These are phyloP conservation scores for Lutjanus argentimaculatus DNA, from an alignment of 2,797 vertebrate genomes.

Conservation along the genomic window DNA sequence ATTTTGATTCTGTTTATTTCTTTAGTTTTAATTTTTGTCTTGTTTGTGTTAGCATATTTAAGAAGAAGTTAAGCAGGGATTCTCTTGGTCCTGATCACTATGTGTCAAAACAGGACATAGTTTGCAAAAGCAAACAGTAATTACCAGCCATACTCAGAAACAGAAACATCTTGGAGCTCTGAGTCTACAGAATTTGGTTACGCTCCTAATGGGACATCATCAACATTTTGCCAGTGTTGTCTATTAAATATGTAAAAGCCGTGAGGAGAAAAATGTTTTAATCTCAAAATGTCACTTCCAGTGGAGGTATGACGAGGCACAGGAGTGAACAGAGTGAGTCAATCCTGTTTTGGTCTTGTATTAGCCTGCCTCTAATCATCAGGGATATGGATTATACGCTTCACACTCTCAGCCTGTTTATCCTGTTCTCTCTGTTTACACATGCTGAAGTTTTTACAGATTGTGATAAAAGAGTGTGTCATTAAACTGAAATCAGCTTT, in stretches of 20 bases:
- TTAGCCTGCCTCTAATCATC: slow-evolving; percentile 27
- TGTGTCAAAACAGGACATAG: slow-evolving; percentile 1
- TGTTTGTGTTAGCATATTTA: background rate
- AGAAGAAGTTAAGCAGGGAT: background rate
- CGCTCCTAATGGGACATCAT: slow-evolving; percentile 4
- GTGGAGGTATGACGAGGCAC: slow-evolving; percentile 5
- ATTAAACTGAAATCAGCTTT: background rate
- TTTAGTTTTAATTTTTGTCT: background rate
- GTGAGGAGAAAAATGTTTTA: slow-evolving; percentile 14
- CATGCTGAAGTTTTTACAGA: slow-evolving; percentile 27
- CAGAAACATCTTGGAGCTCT: background rate
- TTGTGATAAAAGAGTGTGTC: slow-evolving; percentile 4
- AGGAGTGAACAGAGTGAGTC: slow-evolving; percentile 27
- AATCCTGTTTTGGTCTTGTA: slow-evolving; percentile 20
- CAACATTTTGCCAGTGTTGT: slow-evolving; percentile 1
- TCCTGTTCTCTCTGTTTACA: slow-evolving; percentile 24
- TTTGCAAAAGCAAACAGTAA: background rate
- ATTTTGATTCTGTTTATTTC: background rate
- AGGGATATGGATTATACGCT: slow-evolving; percentile 41
- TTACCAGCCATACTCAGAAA: background rate
- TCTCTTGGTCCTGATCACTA: background rate
- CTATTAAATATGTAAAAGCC: slow-evolving; percentile 26
- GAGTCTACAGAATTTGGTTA: background rate
- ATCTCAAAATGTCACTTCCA: slow-evolving; percentile 32
- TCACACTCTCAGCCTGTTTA: slow-evolving; percentile 30